phyloP scores from a whole-genome alignment of 2,888 invertebrate genomes.

The Galerucella nymphaeae region DNA sequence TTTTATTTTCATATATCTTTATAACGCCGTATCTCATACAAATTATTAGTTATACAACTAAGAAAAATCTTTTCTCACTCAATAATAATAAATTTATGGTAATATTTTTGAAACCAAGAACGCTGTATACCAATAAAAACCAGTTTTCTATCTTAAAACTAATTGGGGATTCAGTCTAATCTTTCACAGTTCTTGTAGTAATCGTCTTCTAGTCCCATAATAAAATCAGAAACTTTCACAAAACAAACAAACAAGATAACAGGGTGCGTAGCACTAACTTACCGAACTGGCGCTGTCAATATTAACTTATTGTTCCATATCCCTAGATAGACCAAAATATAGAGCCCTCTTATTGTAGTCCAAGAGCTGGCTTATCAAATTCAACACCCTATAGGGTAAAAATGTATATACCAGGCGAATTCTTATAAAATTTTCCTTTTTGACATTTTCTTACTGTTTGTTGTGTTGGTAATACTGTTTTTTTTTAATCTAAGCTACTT shows the following conservation, averaged over 20 bases:
- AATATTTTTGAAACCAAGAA: too few species aligned
- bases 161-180: conserved; percentile 21
- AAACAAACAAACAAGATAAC: conserved; percentile 53
- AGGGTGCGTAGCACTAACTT: conserved; percentile 49
- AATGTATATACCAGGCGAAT: too few species aligned
- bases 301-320: conserved; percentile 47
- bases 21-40: too few species aligned
- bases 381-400: not conserved
- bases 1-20: not conserved
- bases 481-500: too few species aligned
- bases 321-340: conserved; percentile 40
- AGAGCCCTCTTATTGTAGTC: conserved; percentile 25
- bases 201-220: conserved; percentile 48
- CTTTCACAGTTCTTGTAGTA: conserved; percentile 42
- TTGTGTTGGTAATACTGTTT: too few species aligned
- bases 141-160: not conserved
- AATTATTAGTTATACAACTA: too few species aligned
- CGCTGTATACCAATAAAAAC: not conserved
- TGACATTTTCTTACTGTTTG: too few species aligned
- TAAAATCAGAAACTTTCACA: conserved; percentile 46
- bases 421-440: too few species aligned
- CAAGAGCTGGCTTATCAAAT: not conserved
- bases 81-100: too few species aligned
- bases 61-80: too few species aligned
- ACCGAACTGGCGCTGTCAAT: conserved; percentile 49